phyloP scores from a whole-genome alignment of 2,888 invertebrate genomes.

The Chrysolina oricalcia region DNA sequence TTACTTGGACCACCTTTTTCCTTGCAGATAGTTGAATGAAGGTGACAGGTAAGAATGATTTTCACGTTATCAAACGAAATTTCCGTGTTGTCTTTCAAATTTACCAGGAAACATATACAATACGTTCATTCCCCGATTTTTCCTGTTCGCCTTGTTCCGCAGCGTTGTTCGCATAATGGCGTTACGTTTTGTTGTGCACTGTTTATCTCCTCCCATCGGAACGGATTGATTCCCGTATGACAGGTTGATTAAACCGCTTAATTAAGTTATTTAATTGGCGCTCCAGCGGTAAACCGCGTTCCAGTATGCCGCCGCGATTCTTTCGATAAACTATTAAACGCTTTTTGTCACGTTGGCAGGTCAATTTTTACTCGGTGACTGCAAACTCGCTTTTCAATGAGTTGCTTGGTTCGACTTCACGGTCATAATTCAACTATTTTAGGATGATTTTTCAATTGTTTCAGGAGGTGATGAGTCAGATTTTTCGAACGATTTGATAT shows the following conservation, averaged over 20 bases:
- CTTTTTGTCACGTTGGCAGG: slow-evolving; percentile 49
- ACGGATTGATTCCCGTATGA: slow-evolving; percentile 72
- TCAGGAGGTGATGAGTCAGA: neutral
- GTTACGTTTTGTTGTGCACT: slow-evolving; percentile 59
- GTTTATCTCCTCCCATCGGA: slow-evolving; percentile 60
- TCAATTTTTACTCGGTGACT: slow-evolving; percentile 44
- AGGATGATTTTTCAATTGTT: neutral
- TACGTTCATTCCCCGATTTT: neutral
- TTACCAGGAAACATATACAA: neutral
- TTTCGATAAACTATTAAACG: slow-evolving; percentile 50
- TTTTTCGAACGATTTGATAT: no score
- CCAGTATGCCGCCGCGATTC: slow-evolving; percentile 50
- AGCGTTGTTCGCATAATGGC: slow-evolving; percentile 30
- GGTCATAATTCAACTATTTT: neutral
- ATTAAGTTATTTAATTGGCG: slow-evolving; percentile 76
- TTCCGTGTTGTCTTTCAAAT: neutral
- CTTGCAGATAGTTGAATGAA: no score
- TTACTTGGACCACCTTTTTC: no score
- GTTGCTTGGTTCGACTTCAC: neutral
- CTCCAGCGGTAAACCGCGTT: slow-evolving; percentile 65
- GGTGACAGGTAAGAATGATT: no score
- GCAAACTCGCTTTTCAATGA: slow-evolving; percentile 23
- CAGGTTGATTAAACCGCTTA: slow-evolving; percentile 76
- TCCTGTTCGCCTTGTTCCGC: slow-evolving; percentile 34
- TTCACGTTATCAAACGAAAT: neutral